phyloP scores from a whole-genome alignment of 2,888 invertebrate species.

The Leucophenga maculata region DNA sequence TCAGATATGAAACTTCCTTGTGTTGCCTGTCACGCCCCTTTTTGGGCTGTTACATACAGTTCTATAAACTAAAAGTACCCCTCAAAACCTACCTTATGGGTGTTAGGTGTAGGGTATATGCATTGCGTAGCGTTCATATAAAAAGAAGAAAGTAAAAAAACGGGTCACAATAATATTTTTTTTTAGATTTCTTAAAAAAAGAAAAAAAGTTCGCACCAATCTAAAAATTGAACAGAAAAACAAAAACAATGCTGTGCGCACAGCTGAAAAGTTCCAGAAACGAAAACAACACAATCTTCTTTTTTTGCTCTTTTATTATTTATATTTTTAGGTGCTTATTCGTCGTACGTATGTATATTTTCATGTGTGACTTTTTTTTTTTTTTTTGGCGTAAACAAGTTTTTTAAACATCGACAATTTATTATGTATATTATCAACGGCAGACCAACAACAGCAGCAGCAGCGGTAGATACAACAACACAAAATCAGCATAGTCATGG shows the following conservation, averaged over 20 bases:
- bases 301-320: conserved; percentile 6
- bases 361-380: conserved; percentile 33
- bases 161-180: not conserved
- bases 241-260: not conserved
- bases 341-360: conserved; percentile 17
- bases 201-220: conserved; percentile 9
- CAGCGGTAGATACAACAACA: conserved; percentile 27
- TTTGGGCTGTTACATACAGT: too few relatives aligned
- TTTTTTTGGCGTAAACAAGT: conserved; percentile 64
- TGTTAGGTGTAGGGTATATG: not conserved
- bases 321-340: conserved; percentile 11
- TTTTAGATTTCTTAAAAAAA: not conserved
- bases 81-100: too few relatives aligned
- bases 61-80: too few relatives aligned
- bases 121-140: not conserved
- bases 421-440: conserved; percentile 32
- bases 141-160: not conserved
- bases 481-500: conserved; percentile 48
- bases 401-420: conserved; percentile 49
- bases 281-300: conserved; percentile 8
- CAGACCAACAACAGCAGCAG: too few relatives aligned
- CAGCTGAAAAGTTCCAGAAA: conserved; percentile 4
- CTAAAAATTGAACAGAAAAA: conserved; percentile 4
- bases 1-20: too few relatives aligned
- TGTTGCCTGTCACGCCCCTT: too few relatives aligned